Evolutionary conservation across 2,797 vertebrate genomes (phyloP).

Genomic region (Atherinosoma microstoma): DNA sequence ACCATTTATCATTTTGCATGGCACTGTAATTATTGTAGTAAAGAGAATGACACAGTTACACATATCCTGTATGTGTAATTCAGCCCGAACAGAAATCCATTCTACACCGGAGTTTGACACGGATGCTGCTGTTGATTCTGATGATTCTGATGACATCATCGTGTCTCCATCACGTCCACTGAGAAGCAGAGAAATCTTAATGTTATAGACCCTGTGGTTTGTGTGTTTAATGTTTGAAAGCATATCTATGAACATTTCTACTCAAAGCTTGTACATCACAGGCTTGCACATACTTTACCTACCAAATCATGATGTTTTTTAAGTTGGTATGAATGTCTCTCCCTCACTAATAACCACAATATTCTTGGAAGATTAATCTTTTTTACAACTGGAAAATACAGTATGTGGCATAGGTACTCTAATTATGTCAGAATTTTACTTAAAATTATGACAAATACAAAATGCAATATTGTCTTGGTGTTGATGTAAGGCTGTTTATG

Average conservation of each 20-base stretch:
- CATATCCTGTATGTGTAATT: constrained; percentile 11
- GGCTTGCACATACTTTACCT: background rate
- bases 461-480: background rate
- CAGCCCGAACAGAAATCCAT: constrained; percentile 54
- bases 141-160: constrained; percentile 90
- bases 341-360: constrained; percentile 29
- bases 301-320: constrained; percentile 4
- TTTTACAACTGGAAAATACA: constrained; percentile 7
- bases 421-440: constrained; percentile 5
- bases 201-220: constrained; percentile 41
- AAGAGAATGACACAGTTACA: background rate
- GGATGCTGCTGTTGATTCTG: constrained; percentile 77
- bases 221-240: background rate
- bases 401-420: constrained; percentile 15
- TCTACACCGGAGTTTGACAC: constrained; percentile 2
- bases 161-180: constrained; percentile 78
- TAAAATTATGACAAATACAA: constrained; percentile 6
- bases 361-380: background rate
- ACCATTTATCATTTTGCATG: too few relatives aligned
- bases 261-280: constrained; percentile 9
- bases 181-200: constrained; percentile 74
- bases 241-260: background rate
- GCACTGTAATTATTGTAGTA: too few relatives aligned
- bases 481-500: background rate
- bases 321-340: constrained; percentile 1